Conservation (phyloP, 2,113 vertebrate genomes). For the Corythornis madagascariensis region DNA sequence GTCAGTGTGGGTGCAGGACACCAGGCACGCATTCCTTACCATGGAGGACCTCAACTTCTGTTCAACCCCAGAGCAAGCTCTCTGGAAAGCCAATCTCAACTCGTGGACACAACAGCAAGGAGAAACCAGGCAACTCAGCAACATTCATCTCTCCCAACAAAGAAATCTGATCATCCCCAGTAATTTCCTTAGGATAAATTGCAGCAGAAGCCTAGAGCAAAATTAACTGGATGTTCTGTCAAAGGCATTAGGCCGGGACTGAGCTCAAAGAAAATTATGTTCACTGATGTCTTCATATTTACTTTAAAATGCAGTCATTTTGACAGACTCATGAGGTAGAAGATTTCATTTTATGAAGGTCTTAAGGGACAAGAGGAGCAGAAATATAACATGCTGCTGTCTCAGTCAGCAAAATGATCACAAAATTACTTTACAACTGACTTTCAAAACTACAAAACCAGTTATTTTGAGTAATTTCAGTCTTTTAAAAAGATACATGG, state of each 20-base stretch:
- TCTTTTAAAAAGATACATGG: slow-evolving; percentile 32
- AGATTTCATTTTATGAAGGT: slow-evolving; percentile 67
- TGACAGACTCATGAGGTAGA: slow-evolving; percentile 57
- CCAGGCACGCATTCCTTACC: neutral
- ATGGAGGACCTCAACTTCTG: neutral
- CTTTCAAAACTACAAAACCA: slow-evolving; percentile 60
- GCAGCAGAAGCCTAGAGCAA: slow-evolving; percentile 32
- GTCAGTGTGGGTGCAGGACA: neutral
- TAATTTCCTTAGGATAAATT: slow-evolving; percentile 62
- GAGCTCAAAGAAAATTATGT: slow-evolving; percentile 61
- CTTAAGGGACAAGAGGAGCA: slow-evolving; percentile 44
- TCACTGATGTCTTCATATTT: slow-evolving; percentile 58
- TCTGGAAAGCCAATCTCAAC: neutral
- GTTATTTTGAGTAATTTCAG: slow-evolving; percentile 62
- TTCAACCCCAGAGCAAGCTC: neutral
- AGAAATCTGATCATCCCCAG: slow-evolving; percentile 38
- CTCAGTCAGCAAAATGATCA: slow-evolving; percentile 63
- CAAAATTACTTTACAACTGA: slow-evolving; percentile 60
- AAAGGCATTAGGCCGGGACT: slow-evolving; percentile 41
- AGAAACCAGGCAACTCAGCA: neutral
- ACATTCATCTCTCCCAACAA: slow-evolving; percentile 10
- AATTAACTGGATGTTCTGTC: slow-evolving; percentile 62
- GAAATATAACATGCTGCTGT: slow-evolving; percentile 46
- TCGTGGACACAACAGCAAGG: fast-evolving
- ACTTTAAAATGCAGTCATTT: slow-evolving; percentile 61